A percentile compares a stretch with the other conserved stretches of the same genome.
Evolutionary conservation across 2,113 vertebrate species (phyloP).

Genomic region (Pelodiscus sinensis): DNA sequence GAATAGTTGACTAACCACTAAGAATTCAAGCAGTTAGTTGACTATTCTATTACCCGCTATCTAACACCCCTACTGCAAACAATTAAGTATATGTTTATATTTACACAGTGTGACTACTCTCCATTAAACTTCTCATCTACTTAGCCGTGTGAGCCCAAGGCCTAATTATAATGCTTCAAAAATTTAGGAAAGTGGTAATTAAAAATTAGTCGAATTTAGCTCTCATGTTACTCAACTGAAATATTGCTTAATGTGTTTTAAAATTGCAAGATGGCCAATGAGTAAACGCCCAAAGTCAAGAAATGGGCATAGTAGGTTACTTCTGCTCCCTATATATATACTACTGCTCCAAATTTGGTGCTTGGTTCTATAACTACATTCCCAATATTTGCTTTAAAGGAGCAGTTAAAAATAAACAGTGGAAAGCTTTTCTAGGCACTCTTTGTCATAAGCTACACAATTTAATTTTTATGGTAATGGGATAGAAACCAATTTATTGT

Average conservation of each 20-base stretch:
- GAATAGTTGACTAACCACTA: too few relatives aligned
- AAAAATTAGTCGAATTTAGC: background rate
- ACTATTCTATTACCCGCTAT: too few relatives aligned
- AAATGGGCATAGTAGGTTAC: background rate
- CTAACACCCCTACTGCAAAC: background rate
- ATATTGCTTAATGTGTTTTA: constrained; percentile 20
- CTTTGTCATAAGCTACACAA: constrained; percentile 6
- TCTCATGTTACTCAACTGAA: background rate
- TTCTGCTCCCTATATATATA: background rate
- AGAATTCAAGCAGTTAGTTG: too few relatives aligned
- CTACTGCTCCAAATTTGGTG: background rate
- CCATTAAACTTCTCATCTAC: background rate
- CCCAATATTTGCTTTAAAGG: background rate
- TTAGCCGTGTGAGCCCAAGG: background rate
- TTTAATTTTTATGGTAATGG: constrained; percentile 42
- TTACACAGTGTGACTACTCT: background rate
- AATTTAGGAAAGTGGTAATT: background rate
- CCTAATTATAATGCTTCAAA: background rate
- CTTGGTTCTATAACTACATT: background rate
- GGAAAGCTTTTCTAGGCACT: constrained; percentile 23
- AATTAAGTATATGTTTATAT: background rate
- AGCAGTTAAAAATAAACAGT: constrained; percentile 13
- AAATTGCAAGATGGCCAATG: constrained; percentile 8
- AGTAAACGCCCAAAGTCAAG: background rate
- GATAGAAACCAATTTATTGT: constrained; percentile 32